A percentile compares a stretch with the other conserved stretches of the same genome.
Conservation (phyloP, 2,888 invertebrate species). For the Sphaeridia pumilis region DNA sequence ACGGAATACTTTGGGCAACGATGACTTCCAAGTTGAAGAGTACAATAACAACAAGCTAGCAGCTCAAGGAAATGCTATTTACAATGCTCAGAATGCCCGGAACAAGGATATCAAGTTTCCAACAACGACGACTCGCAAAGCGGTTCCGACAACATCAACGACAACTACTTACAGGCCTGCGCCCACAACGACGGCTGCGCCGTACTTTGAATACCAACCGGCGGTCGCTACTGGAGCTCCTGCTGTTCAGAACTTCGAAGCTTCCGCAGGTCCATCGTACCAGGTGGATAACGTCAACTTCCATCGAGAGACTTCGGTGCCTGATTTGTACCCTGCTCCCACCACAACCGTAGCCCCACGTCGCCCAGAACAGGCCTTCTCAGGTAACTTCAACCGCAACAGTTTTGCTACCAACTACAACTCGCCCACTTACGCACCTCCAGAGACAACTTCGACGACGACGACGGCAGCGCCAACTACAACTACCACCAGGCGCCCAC, state of each 20-base stretch:
- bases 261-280: not conserved
- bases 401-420: not conserved
- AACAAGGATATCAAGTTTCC: conserved; percentile 16
- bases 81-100: conserved; percentile 6
- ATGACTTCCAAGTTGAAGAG: conserved; percentile 35
- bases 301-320: conserved; percentile 14
- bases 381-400: not conserved
- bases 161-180: not conserved
- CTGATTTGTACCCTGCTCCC: conserved; percentile 12
- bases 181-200: conserved; percentile 8
- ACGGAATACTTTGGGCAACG: conserved; percentile 28
- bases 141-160: conserved; percentile 5
- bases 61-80: conserved; percentile 25
- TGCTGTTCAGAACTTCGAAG: not conserved
- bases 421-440: not conserved
- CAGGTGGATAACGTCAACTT: conserved; percentile 12
- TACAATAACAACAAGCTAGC: conserved; percentile 34
- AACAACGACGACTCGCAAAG: conserved; percentile 12
- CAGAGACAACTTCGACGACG: not conserved
- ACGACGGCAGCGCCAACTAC: not conserved
- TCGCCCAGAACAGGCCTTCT: conserved; percentile 11
- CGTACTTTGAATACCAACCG: conserved; percentile 4
- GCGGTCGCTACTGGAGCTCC: conserved; percentile 1
- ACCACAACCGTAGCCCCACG: conserved; percentile 14
- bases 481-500: not conserved